Percentiles rank a stretch among this genome's conserved stretches.
These are phyloP conservation scores for Eretmodus cyanostictus DNA, from an alignment of 2,113 vertebrate species.

Conservation along the genomic window DNA sequence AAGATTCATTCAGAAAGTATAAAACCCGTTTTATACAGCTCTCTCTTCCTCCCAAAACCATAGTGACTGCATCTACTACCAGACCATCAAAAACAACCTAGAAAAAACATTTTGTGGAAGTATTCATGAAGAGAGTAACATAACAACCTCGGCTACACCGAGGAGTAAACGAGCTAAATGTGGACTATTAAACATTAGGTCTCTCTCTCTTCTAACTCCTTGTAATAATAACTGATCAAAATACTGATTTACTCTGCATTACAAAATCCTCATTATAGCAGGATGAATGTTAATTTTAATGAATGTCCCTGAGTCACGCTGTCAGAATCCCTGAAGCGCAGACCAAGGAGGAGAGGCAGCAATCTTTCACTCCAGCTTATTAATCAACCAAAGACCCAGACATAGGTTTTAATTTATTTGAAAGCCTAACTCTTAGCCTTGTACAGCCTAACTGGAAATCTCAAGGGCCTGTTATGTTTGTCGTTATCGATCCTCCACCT, in stretches of 20 bases:
- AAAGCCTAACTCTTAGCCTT: neutral
- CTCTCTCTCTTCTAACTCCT: neutral
- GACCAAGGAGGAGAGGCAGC: neutral
- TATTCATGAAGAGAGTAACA: neutral
- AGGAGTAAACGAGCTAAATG: neutral
- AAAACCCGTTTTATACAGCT: neutral
- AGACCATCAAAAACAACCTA: neutral
- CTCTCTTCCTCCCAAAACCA: neutral
- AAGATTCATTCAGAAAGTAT: neutral
- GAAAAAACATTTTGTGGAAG: neutral
- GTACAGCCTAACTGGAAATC: neutral
- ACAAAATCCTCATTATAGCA: neutral
- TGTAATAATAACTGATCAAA: neutral
- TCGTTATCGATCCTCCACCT: neutral
- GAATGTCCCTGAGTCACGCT: neutral
- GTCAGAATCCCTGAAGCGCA: neutral
- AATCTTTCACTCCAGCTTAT: accelerated
- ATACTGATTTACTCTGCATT: neutral
- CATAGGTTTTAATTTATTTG: neutral
- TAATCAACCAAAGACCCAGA: neutral
- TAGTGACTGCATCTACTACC: neutral
- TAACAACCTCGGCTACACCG: neutral
- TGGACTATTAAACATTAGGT: accelerated
- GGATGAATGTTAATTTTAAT: neutral
- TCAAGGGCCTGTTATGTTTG: neutral